Conservation (phyloP, 2,797 vertebrate genomes). For the Leptoclinus maculatus region DNA sequence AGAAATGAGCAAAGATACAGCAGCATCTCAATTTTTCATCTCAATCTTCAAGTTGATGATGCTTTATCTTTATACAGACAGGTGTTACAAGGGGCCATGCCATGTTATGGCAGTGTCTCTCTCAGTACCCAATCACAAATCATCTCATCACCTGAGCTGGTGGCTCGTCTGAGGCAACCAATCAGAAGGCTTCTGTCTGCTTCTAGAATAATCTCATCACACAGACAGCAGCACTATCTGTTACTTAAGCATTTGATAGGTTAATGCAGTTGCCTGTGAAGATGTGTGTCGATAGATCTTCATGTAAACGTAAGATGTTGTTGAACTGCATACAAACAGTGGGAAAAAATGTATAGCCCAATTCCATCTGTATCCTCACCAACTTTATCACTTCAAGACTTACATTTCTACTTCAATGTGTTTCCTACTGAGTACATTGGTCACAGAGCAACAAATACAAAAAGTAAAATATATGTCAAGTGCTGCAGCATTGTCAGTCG, state of each 20-base stretch:
- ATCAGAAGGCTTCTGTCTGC: slow-evolving; percentile 50
- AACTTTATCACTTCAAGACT: not conserved
- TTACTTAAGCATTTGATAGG: slow-evolving; percentile 53
- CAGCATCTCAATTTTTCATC: too few species aligned
- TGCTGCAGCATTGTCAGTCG: not conserved
- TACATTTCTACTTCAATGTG: not conserved
- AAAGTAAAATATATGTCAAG: not conserved
- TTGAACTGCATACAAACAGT: not conserved
- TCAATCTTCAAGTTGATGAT: too few species aligned
- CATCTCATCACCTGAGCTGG: slow-evolving; percentile 45
- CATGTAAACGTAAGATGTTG: not conserved
- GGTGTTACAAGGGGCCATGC: not conserved
- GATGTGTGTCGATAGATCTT: not conserved
- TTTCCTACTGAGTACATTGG: not conserved
- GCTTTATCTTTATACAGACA: not conserved
- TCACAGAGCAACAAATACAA: not conserved
- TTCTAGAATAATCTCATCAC: slow-evolving; percentile 58
- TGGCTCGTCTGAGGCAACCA: slow-evolving; percentile 38
- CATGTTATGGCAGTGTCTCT: not conserved
- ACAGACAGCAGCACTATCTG: slow-evolving; percentile 45
- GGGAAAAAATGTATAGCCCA: not conserved
- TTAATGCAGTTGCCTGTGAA: slow-evolving; percentile 58
- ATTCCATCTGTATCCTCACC: not conserved
- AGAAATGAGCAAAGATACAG: not conserved
- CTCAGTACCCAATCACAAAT: slow-evolving; percentile 43